A percentile compares a stretch with the other conserved stretches of the same genome.
Evolutionary conservation across 2,888 invertebrate species (phyloP).

Genomic region (Apotomis betuletana): DNA sequence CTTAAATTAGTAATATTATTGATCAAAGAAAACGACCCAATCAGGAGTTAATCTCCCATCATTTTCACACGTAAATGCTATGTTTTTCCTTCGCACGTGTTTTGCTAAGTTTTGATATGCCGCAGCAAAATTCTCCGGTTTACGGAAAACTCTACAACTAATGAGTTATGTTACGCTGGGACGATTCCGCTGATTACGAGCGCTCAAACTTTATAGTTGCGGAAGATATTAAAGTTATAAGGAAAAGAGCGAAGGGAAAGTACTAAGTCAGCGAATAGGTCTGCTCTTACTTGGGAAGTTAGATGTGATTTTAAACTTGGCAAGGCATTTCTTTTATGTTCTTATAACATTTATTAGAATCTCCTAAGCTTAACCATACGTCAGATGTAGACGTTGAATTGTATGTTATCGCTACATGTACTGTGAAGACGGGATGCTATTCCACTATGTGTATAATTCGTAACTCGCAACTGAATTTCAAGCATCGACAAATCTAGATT

Average conservation of each 20-base stretch:
- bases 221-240: conserved; percentile 29
- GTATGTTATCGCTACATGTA: no score
- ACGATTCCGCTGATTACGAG: conserved; percentile 29
- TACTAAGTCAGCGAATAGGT: conserved; percentile 16
- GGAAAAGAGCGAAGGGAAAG: conserved; percentile 17
- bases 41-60: no score
- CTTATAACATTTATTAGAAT: background rate
- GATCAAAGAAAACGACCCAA: no score
- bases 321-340: no score
- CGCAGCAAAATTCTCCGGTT: conserved; percentile 2
- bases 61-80: no score
- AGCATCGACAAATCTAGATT: conserved; percentile 28
- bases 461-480: conserved; percentile 20
- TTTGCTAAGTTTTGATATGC: background rate
- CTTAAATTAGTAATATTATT: no score
- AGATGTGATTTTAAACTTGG: background rate
- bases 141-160: conserved; percentile 16
- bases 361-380: background rate
- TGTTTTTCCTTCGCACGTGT: no score
- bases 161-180: conserved; percentile 21
- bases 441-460: background rate
- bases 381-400: no score
- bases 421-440: background rate
- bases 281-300: background rate
- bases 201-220: conserved; percentile 18